A percentile compares a stretch with the other conserved stretches of the same genome.
phyloP scores from a whole-genome alignment of 2,888 invertebrate species.

The Lomographa bimaculata region DNA sequence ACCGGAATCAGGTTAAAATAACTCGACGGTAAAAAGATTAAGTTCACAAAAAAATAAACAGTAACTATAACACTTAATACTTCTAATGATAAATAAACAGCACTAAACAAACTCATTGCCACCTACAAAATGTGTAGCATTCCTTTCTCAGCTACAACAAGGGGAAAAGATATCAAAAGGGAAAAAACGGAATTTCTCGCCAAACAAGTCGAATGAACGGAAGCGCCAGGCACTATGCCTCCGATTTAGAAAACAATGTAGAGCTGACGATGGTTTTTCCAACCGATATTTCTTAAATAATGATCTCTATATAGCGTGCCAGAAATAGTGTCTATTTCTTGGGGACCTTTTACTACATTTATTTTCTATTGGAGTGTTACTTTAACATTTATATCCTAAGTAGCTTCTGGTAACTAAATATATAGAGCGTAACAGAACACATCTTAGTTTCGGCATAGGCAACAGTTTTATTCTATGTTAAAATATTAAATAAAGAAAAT shows the following conservation, averaged over 20 bases:
- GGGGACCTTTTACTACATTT: conserved; percentile 29
- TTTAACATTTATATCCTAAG: too few species aligned
- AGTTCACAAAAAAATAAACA: too few species aligned
- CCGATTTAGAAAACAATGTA: conserved; percentile 75
- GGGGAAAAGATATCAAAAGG: conserved; percentile 50
- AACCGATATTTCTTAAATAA: conserved; percentile 65
- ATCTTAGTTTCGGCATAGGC: too few species aligned
- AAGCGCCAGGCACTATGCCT: conserved; percentile 66
- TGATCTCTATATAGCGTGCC: conserved; percentile 60
- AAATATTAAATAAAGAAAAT: too few species aligned
- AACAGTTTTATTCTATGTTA: too few species aligned
- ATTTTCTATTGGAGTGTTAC: conserved; percentile 23
- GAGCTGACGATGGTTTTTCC: conserved; percentile 64
- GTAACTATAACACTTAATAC: too few species aligned
- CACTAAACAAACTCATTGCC: conserved; percentile 8
- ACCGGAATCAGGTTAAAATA: too few species aligned
- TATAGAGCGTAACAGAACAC: too few species aligned
- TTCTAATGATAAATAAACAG: too few species aligned
- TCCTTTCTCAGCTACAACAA: conserved; percentile 27
- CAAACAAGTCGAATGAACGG: conserved; percentile 68
- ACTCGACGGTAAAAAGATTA: too few species aligned
- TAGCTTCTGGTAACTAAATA: too few species aligned
- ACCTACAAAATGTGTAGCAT: conserved; percentile 9
- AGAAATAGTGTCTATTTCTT: conserved; percentile 43
- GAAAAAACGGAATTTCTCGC: conserved; percentile 59